Base-by-base conservation (phyloP, 2,888 invertebrate genomes). In the Ennomos erosarius region DNA sequence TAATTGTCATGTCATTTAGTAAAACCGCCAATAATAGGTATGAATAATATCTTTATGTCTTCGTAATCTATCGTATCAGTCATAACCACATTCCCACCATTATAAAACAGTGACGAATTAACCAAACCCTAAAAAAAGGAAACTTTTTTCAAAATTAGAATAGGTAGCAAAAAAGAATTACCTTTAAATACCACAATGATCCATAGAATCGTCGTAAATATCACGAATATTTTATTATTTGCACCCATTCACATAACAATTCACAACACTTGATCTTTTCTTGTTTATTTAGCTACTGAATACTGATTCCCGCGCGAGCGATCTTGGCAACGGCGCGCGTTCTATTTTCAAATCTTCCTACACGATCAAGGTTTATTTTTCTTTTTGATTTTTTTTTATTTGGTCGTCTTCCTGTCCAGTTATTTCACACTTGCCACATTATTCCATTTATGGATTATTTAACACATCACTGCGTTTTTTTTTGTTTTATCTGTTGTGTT, bases 341-440 rank as follows among this genome's bases (percentile, higher is more conserved):
- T 77, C 81, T 81, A 82, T 81, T 81, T 81, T 75, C 69, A 76
- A 76, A 79, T 78, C 53, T 53, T 49, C 77, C 75, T 61, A 51
- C 70, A 67, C 66, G 55, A 62, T 69, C 75, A 74, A 77, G 73
- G 76, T 69, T 65, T 63, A 42, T 43, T 59, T 55, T 53, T 58
- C 54, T 52, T 49, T 54, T 44, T 59, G 61, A 38, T 37, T 33
- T 39, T 47, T 52, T 64, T 35, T 8, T 46, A 26, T 40, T 52
- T 33, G 33, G 11, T 26, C 10, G 56, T 47, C 33, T 51, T 16
- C 36, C 6, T 16, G 34, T 3, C n/a, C 9, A 37, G 6, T 38
- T 38, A 12, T 26, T 37, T 16, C 39, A 26, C n/a, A 35, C 1
- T 33, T 12, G 10, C 13, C n/a, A 16, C 16, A 0, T 2, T 12